These are phyloP conservation scores for Aspidapion aeneum DNA, from an alignment of 2,888 invertebrate species.

Conservation along the genomic window DNA sequence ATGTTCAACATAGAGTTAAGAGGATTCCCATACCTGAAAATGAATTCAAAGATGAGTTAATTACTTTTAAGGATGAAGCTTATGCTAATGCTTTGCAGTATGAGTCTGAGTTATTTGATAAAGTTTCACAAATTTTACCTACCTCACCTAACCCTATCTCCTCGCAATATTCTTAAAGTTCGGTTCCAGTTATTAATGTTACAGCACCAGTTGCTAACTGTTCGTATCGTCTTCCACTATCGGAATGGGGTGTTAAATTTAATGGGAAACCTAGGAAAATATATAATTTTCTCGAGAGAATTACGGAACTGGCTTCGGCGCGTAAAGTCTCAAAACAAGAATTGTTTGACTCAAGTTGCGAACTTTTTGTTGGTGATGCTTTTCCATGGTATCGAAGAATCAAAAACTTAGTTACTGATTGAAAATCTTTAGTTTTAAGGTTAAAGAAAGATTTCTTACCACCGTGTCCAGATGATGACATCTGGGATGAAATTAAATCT, in stretches of 20 bases:
- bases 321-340: constrained; percentile 10
- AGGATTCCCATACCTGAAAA: constrained; percentile 5
- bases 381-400: not conserved
- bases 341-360: constrained; percentile 7
- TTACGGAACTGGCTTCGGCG: constrained; percentile 13
- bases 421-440: not conserved
- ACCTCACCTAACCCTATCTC: not conserved
- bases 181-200: not conserved
- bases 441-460: not conserved
- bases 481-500: not conserved
- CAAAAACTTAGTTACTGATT: not conserved
- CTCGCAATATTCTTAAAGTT: not conserved
- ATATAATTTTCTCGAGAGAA: constrained; percentile 13
- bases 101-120: constrained; percentile 9
- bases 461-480: not conserved
- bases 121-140: not conserved
- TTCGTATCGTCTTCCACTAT: constrained; percentile 2
- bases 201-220: not conserved
- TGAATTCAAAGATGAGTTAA: constrained; percentile 3
- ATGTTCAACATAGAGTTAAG: constrained; percentile 3
- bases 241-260: not conserved
- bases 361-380: constrained; percentile 3
- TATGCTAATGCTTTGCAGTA: constrained; percentile 9
- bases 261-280: constrained; percentile 12
- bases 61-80: constrained; percentile 7